Evolutionary conservation across 2,113 vertebrate genomes (phyloP).

Genomic region (Zeus faber): DNA sequence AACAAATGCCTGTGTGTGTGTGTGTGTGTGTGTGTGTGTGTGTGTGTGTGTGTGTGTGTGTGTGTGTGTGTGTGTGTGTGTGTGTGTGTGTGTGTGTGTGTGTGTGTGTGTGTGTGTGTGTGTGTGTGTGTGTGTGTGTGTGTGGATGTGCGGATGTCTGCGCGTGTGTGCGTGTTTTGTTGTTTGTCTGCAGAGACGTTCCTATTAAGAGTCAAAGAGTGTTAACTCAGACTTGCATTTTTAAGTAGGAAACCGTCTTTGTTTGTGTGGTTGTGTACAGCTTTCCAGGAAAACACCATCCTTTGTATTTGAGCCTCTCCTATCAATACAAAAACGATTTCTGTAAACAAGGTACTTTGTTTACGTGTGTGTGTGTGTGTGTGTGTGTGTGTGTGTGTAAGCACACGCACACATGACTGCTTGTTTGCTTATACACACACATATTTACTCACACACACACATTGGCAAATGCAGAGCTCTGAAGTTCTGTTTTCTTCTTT

Average conservation of each 20-base stretch:
- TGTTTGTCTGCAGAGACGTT: not conserved
- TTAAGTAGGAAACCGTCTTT: not conserved
- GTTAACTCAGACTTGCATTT: not conserved
- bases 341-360: too few species aligned
- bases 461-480: too few species aligned
- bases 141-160: not conserved
- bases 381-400: not conserved
- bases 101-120: constrained; percentile 14
- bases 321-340: too few species aligned
- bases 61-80: constrained; percentile 3
- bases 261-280: not conserved
- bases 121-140: constrained; percentile 5
- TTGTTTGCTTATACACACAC: too few species aligned
- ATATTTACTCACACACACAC: too few species aligned
- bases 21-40: constrained; percentile 6
- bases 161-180: not conserved
- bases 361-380: not conserved
- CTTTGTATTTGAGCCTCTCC: constrained; percentile 13
- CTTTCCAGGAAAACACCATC: constrained; percentile 3
- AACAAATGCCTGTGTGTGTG: not conserved
- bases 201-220: too few species aligned
- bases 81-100: constrained; percentile 9
- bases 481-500: too few species aligned
- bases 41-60: constrained; percentile 15
- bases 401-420: too few species aligned